phyloP scores from a whole-genome alignment of 2,888 invertebrate genomes.

The Gasteruption jaculator region DNA sequence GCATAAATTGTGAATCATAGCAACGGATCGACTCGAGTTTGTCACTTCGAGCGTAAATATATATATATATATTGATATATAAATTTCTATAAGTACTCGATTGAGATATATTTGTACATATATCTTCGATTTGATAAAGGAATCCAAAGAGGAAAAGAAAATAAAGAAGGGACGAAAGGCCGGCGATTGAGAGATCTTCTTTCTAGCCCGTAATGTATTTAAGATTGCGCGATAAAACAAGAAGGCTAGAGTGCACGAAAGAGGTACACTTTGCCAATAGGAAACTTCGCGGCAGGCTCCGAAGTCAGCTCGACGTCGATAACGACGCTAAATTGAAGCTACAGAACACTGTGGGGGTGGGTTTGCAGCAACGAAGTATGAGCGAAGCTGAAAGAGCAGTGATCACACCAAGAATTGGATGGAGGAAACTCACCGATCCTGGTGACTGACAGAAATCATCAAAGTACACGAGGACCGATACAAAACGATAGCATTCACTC shows the following conservation, averaged over 20 bases:
- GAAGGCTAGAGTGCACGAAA: conserved; percentile 36
- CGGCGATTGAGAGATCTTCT: conserved; percentile 30
- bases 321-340: not conserved
- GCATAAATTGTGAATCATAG: too few relatives aligned
- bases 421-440: conserved; percentile 56
- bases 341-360: conserved; percentile 26
- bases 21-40: too few relatives aligned
- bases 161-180: conserved; percentile 14
- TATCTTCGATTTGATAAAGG: conserved; percentile 1
- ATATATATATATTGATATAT: too few relatives aligned
- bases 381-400: conserved; percentile 44
- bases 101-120: too few relatives aligned
- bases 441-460: conserved; percentile 58
- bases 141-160: conserved; percentile 7
- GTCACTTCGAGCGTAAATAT: too few relatives aligned
- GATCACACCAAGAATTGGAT: conserved; percentile 48
- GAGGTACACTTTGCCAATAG: conserved; percentile 37
- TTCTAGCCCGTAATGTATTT: conserved; percentile 50
- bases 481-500: conserved; percentile 47
- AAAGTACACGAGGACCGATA: conserved; percentile 31
- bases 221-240: conserved; percentile 40
- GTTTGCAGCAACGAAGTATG: conserved; percentile 44
- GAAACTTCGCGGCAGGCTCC: conserved; percentile 30
- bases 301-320: conserved; percentile 10
- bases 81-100: too few relatives aligned